A percentile compares a stretch with the other conserved stretches of the same genome.
Evolutionary conservation across 1,140 invertebrate species (phyloP).

Genomic region (Philotrypesis tridentata): DNA sequence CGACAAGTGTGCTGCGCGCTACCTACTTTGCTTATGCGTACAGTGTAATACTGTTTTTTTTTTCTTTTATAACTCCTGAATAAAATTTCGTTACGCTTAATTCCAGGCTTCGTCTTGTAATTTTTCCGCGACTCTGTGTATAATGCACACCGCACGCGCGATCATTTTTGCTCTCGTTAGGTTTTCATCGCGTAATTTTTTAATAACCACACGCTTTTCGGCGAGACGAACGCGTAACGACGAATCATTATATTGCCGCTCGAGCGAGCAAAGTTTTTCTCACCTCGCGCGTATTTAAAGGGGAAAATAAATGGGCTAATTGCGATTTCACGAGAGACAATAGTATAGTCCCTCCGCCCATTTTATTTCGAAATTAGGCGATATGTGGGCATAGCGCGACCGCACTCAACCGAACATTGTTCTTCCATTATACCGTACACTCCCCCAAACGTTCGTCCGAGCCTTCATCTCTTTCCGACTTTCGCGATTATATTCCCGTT

Average conservation of each 20-base stretch:
- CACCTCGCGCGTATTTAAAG: not conserved
- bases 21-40: conserved; percentile 36
- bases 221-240: too few species aligned
- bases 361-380: conserved; percentile 43
- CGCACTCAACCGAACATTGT: conserved; percentile 55
- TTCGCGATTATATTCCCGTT: conserved; percentile 13
- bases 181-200: not conserved
- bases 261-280: not conserved
- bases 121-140: not conserved
- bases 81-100: conserved; percentile 18
- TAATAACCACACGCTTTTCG: too few species aligned
- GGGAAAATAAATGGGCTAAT: conserved; percentile 18
- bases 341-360: not conserved
- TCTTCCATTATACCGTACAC: conserved; percentile 58
- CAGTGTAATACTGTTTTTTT: conserved; percentile 25
- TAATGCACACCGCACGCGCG: too few species aligned
- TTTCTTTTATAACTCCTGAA: conserved; percentile 6
- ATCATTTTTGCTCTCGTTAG: not conserved
- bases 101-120: not conserved
- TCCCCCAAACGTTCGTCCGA: conserved; percentile 26
- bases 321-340: not conserved
- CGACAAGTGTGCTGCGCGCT: conserved; percentile 26
- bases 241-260: not conserved
- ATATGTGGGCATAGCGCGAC: not conserved
- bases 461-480: not conserved